These are phyloP conservation scores for Scaptodrosophila lebanonensis DNA, from an alignment of 1,140 invertebrate genomes.

Conservation along the genomic window DNA sequence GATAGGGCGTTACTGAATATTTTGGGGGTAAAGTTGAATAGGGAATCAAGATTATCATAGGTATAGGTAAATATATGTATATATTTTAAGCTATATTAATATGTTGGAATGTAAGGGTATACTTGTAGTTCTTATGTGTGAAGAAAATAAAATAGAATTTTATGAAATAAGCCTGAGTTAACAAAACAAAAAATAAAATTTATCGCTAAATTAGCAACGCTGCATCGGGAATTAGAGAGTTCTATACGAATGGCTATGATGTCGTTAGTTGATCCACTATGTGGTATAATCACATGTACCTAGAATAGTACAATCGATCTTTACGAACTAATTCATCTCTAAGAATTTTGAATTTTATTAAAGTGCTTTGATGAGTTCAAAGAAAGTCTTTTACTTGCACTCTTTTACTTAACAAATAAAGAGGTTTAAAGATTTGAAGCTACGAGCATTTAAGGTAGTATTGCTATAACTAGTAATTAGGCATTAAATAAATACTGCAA, in stretches of 20 bases:
- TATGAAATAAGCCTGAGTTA: neutral
- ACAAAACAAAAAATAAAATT: neutral
- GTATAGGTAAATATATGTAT: neutral
- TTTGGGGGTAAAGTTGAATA: no score
- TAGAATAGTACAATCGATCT: no score
- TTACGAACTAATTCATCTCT: no score
- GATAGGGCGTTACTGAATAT: no score
- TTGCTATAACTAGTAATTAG: conserved; percentile 8
- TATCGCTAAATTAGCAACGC: conserved; percentile 22
- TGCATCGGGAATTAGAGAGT: conserved; percentile 50
- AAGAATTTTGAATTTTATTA: no score
- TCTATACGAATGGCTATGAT: no score
- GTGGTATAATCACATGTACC: no score
- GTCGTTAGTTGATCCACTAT: no score
- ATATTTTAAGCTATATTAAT: neutral
- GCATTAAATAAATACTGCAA: conserved; percentile 6
- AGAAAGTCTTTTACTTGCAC: no score
- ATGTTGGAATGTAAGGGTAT: neutral
- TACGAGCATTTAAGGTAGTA: conserved; percentile 9
- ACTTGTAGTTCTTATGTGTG: neutral
- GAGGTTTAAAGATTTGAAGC: neutral
- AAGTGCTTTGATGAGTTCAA: no score
- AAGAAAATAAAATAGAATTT: neutral
- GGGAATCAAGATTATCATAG: no score
- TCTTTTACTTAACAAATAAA: no score